Percentiles rank a stretch among this genome's conserved stretches.
phyloP scores from a whole-genome alignment of 2,888 invertebrate species.

The Thymelicus acteon region DNA sequence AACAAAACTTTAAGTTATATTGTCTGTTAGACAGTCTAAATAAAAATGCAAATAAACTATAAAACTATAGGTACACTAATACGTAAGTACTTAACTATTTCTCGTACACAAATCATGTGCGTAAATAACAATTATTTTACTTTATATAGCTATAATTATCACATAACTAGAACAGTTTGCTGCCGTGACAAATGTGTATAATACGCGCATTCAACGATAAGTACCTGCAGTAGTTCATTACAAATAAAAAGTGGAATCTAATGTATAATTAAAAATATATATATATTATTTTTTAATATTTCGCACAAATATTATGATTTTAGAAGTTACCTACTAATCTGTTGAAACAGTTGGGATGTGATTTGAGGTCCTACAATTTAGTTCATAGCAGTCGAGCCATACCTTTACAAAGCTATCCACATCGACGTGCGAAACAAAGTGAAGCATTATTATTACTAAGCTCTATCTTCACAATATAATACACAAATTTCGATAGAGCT shows the following conservation, averaged over 20 bases:
- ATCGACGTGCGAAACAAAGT: no score
- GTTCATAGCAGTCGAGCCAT: no score
- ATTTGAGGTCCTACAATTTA: no score
- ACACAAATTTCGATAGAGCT: no score
- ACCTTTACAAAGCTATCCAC: no score
- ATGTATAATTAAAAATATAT: conserved; percentile 2
- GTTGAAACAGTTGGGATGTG: no score
- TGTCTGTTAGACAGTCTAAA: conserved; percentile 46
- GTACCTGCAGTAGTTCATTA: conserved; percentile 7
- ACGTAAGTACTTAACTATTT: conserved; percentile 27
- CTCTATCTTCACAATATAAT: no score
- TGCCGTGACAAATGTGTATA: conserved; percentile 25
- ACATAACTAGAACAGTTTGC: conserved; percentile 36
- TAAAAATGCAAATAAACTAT: conserved; percentile 39
- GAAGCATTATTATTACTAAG: no score
- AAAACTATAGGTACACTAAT: conserved; percentile 22
- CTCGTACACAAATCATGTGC: conserved; percentile 36
- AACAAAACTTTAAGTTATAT: conserved; percentile 39
- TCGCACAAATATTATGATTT: no score
- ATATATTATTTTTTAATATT: no score
- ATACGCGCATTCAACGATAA: conserved; percentile 14
- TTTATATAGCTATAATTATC: conserved; percentile 33
- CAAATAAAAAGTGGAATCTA: not conserved
- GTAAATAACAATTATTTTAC: conserved; percentile 38
- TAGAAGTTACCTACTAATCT: no score